Evolutionary conservation across 2,113 vertebrate genomes (phyloP), one percentile per base, ranked within the genome.

Genomic region (Micronisus gabar): DNA sequence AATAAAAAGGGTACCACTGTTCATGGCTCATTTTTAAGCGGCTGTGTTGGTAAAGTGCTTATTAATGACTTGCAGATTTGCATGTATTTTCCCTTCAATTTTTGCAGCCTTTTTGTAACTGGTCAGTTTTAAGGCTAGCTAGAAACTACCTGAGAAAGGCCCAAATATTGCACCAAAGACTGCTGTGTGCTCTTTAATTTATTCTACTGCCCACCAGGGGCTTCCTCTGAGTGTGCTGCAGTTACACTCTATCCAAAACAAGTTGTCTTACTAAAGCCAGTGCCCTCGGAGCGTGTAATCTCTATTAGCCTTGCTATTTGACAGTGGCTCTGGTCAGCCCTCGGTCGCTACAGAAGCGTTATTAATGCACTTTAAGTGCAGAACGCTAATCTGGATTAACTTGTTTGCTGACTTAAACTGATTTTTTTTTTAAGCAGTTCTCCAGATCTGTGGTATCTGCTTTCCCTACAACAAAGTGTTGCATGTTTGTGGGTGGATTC

Each of bases 371-470:
- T 92, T 88, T 45, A 16, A 25, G 47, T 1, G 1, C 81, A 80
- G 85, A 78, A 79, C 47, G 29, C 53, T 86, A 5, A 65, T 92
- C 86, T 66, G 79, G 79, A 92, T 88, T 66, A 94, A 92, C 13
- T 88, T 32, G n/a, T 93, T 96, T 82, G 78, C 85, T 82, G 67
- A 80, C 2, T 88, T 86, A 34, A 90, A 84, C 3, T 71, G 61
- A 66, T 93, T 59, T 63, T 23, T 50, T 40, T 75, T 76, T 52
- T 6, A 48, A 92, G 88, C 66, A 11, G 30, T 62, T 68, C 38
- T 81, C 58, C 67, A 12, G 52, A 25, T 67, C 73, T 36, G 68
- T 4, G 14, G 14, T 36, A 61, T 58, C 61, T 41, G 73, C 66
- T 79, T 88, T 73, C 79, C 71, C 78, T 55, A 6, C 45, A 43